Conservation (phyloP, 2,888 invertebrate species). For the Agonopterix subpropinquella region DNA sequence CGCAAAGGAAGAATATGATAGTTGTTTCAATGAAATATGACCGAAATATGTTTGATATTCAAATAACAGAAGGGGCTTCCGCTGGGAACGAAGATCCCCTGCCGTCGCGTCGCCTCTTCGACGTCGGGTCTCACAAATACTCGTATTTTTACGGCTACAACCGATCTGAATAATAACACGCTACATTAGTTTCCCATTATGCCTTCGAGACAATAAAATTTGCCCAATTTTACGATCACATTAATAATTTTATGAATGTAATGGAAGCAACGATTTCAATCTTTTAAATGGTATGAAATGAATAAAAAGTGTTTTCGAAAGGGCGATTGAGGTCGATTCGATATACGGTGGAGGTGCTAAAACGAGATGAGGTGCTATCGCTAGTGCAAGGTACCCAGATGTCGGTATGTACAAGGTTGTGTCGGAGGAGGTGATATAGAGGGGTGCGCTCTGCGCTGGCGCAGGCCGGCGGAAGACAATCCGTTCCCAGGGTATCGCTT, state of each 20-base stretch:
- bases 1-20: slow-evolving; percentile 70
- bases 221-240: slow-evolving; percentile 75
- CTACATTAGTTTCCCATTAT: slow-evolving; percentile 76
- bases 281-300: slow-evolving; percentile 60
- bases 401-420: slow-evolving; percentile 22
- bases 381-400: not conserved
- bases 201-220: slow-evolving; percentile 75
- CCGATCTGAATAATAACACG: slow-evolving; percentile 75
- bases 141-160: slow-evolving; percentile 71
- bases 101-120: slow-evolving; percentile 6
- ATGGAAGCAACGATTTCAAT: slow-evolving; percentile 69
- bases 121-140: slow-evolving; percentile 45
- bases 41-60: slow-evolving; percentile 70
- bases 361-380: slow-evolving; percentile 20
- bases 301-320: slow-evolving; percentile 53
- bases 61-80: slow-evolving; percentile 65
- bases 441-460: slow-evolving; percentile 34
- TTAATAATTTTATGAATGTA: slow-evolving; percentile 76
- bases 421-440: slow-evolving; percentile 24
- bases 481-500: slow-evolving; percentile 71
- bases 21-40: slow-evolving; percentile 69
- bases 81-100: slow-evolving; percentile 47
- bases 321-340: slow-evolving; percentile 55
- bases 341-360: slow-evolving; percentile 51
- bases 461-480: slow-evolving; percentile 49